phyloP scores from a whole-genome alignment of 2,113 vertebrate genomes.

The Sander lucioperca region DNA sequence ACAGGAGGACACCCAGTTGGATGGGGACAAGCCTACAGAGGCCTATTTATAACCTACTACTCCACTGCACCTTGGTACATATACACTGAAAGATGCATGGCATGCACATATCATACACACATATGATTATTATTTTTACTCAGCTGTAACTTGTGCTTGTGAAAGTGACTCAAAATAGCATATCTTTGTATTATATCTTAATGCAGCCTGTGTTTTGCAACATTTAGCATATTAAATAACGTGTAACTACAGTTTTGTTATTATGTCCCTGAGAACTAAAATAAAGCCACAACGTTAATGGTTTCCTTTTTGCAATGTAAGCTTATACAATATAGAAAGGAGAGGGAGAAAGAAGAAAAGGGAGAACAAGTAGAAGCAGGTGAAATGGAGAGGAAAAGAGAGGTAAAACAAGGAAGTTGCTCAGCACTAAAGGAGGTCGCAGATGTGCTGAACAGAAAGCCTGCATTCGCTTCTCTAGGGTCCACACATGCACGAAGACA shows the following conservation, averaged over 20 bases:
- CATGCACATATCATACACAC: conserved; percentile 16
- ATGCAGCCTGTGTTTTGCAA: conserved; percentile 1
- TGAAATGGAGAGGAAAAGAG: conserved; percentile 27
- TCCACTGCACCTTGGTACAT: conserved; percentile 50
- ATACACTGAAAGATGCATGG: conserved; percentile 58
- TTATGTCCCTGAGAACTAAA: neutral
- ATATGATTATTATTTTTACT: conserved; percentile 20
- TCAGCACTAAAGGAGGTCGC: conserved; percentile 74
- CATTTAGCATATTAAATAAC: conserved; percentile 1
- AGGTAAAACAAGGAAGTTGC: conserved; percentile 45
- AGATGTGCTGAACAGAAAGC: conserved; percentile 73
- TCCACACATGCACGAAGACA: conserved; percentile 16
- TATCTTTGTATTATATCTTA: conserved; percentile 3
- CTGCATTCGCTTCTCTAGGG: conserved; percentile 54
- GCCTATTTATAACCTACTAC: conserved; percentile 67
- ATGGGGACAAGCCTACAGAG: conserved; percentile 52
- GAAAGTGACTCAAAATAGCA: conserved; percentile 20
- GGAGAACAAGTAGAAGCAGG: conserved; percentile 25
- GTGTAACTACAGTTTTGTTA: neutral
- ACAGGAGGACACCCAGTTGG: conserved; percentile 67
- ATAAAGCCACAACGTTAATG: conserved; percentile 21
- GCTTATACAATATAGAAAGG: conserved; percentile 13
- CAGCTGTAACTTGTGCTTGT: conserved; percentile 6
- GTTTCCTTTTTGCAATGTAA: conserved; percentile 8
- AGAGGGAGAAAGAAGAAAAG: neutral